Evolutionary conservation across 2,888 invertebrate genomes (phyloP).

Genomic region (Chrysodeixis includens): DNA sequence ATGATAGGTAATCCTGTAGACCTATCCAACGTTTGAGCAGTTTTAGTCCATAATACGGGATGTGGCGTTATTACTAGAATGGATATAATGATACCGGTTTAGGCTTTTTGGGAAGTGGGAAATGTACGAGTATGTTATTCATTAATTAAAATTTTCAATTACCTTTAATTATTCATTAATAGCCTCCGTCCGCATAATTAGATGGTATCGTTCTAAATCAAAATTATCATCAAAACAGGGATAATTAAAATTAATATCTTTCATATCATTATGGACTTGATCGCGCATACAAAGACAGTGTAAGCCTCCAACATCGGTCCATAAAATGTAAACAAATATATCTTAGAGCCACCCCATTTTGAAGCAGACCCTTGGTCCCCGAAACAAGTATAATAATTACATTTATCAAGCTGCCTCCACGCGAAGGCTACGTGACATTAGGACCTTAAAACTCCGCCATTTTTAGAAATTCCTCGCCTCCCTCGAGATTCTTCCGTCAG

Average conservation of each 20-base stretch:
- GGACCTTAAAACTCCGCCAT: constrained; percentile 40
- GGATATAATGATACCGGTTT: neutral
- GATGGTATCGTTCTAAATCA: no score
- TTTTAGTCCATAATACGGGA: neutral
- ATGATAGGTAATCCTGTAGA: constrained; percentile 3
- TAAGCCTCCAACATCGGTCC: neutral
- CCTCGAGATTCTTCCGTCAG: constrained; percentile 40
- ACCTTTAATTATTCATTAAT: no score
- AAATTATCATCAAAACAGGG: no score
- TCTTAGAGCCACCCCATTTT: neutral
- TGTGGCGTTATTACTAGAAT: neutral
- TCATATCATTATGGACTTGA: neutral
- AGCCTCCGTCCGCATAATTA: no score
- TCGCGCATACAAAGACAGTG: neutral
- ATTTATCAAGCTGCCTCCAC: constrained; percentile 47
- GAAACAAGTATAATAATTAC: constrained; percentile 48
- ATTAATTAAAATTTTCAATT: no score
- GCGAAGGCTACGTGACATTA: constrained; percentile 46
- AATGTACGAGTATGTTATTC: no score
- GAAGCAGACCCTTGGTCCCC: constrained; percentile 6
- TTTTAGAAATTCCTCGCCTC: constrained; percentile 32
- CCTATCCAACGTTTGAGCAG: neutral
- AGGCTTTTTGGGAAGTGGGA: no score
- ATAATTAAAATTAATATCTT: neutral
- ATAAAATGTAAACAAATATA: constrained; percentile 8